Conservation (phyloP, 2,888 invertebrate genomes). For the Adineta ricciae region DNA sequence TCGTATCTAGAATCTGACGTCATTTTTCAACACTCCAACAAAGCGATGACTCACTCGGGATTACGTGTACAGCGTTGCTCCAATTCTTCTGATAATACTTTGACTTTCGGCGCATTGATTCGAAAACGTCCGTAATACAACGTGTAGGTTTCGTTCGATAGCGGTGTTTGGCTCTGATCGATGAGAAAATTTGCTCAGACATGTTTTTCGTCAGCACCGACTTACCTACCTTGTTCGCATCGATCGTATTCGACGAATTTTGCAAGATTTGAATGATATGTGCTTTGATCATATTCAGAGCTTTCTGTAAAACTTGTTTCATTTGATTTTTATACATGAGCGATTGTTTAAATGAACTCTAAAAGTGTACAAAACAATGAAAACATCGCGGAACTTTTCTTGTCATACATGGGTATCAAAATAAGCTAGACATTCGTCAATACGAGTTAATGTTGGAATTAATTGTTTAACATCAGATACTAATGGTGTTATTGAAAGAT, state of each 20-base stretch:
- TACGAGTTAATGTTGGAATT: constrained; percentile 66
- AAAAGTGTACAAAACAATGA: constrained; percentile 36
- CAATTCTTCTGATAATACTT: constrained; percentile 68
- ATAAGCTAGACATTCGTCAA: constrained; percentile 76
- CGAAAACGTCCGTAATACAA: constrained; percentile 86
- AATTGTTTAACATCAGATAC: constrained; percentile 74
- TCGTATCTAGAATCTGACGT: constrained; percentile 55
- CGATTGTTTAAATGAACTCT: constrained; percentile 76
- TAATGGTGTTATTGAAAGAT: constrained; percentile 67
- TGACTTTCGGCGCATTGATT: constrained; percentile 74
- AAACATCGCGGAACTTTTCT: not conserved
- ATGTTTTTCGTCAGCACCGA: not conserved
- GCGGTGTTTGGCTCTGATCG: constrained; percentile 41
- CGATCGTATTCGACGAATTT: constrained; percentile 21
- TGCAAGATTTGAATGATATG: constrained; percentile 53
- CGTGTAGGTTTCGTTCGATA: constrained; percentile 59
- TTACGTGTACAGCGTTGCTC: constrained; percentile 63
- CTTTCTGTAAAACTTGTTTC: constrained; percentile 69
- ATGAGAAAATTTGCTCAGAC: not conserved
- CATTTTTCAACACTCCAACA: too few relatives aligned
- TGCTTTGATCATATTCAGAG: constrained; percentile 68
- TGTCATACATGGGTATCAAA: constrained; percentile 66
- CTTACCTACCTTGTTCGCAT: constrained; percentile 21
- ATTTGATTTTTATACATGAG: constrained; percentile 70
- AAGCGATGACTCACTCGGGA: constrained; percentile 59